These are phyloP conservation scores for Pseudorectes ferrugineus DNA, from an alignment of 2,113 vertebrate species.

Conservation along the genomic window DNA sequence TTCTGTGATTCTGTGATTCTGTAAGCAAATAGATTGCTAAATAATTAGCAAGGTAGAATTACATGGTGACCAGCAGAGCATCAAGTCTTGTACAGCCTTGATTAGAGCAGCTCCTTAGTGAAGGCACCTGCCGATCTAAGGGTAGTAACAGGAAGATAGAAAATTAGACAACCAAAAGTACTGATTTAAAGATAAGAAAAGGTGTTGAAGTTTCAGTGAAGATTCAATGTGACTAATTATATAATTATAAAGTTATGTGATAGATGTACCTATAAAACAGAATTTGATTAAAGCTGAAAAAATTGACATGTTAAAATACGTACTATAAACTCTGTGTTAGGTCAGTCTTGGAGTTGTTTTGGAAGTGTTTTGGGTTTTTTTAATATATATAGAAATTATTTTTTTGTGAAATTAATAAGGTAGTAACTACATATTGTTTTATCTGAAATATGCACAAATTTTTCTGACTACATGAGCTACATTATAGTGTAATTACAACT, in stretches of 20 bases:
- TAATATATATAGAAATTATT: not conserved
- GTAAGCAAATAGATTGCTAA: constrained; percentile 9
- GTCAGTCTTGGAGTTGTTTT: not conserved
- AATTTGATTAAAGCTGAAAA: not conserved
- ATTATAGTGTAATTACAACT: constrained; percentile 7
- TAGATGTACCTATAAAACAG: not conserved
- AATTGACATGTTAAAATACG: not conserved
- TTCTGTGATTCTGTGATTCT: not conserved
- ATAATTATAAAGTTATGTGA: not conserved
- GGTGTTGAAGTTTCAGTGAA: not conserved
- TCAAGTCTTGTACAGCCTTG: not conserved
- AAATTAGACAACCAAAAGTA: constrained; percentile 40
- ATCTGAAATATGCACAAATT: not conserved
- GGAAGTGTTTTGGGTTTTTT: not conserved
- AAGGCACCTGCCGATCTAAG: not conserved
- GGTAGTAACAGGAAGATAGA: not conserved
- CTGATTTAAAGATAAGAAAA: constrained; percentile 16
- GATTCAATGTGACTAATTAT: not conserved
- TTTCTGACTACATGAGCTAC: constrained; percentile 17
- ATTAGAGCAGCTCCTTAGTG: constrained; percentile 16
- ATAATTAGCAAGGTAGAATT: not conserved
- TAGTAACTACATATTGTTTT: not conserved
- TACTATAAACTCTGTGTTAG: not conserved
- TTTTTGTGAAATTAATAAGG: not conserved
- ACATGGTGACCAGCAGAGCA: not conserved